These are phyloP conservation scores for Leptinotarsa peninsularis DNA, from an alignment of 2,888 invertebrate species.

Conservation along the genomic window DNA sequence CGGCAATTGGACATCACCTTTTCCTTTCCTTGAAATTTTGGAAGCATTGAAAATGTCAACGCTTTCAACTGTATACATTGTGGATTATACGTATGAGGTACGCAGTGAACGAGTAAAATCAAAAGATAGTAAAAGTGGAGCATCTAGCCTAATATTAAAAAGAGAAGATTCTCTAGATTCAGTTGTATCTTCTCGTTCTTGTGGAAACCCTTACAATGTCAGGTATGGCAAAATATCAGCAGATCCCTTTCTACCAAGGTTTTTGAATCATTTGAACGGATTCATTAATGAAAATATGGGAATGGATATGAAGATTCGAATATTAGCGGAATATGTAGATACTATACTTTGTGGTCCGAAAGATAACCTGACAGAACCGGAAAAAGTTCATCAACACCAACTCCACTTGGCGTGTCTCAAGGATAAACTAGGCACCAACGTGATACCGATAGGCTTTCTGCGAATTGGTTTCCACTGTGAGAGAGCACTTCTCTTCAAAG, in stretches of 20 bases:
- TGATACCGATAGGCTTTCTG: constrained; percentile 68
- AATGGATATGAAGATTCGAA: constrained; percentile 50
- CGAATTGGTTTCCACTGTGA: constrained; percentile 68
- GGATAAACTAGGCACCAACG: constrained; percentile 62
- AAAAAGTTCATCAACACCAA: constrained; percentile 54
- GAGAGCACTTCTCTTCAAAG: constrained; percentile 66
- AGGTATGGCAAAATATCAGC: constrained; percentile 51
- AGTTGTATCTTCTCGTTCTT: neutral
- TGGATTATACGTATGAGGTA: constrained; percentile 54
- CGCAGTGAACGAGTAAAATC: neutral
- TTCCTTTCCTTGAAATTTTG: constrained; percentile 60
- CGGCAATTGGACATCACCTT: constrained; percentile 52
- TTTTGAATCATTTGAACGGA: constrained; percentile 50
- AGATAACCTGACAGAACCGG: constrained; percentile 43
- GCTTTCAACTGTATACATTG: constrained; percentile 56
- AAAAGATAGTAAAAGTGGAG: neutral
- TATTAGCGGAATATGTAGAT: constrained; percentile 56
- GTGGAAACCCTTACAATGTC: constrained; percentile 33
- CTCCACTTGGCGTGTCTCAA: constrained; percentile 55
- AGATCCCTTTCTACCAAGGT: constrained; percentile 54
- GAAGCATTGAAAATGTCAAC: constrained; percentile 53
- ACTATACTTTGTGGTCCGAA: constrained; percentile 55
- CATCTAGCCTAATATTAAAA: neutral
- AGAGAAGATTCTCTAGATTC: neutral
- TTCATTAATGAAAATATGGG: constrained; percentile 36